Conservation (phyloP, 2,113 vertebrate genomes). For the Lonchura striata region DNA sequence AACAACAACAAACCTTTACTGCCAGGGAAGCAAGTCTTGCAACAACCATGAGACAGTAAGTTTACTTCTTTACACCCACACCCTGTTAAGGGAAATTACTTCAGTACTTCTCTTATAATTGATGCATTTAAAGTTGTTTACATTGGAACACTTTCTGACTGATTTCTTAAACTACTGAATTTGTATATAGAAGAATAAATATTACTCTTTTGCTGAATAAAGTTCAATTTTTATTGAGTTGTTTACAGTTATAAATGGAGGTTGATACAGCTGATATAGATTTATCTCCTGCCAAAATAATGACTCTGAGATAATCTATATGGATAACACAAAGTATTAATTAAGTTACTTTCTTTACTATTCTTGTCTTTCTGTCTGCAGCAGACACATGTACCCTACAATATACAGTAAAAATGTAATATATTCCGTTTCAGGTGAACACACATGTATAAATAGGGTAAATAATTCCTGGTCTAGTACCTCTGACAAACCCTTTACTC, state of each 20-base stretch:
- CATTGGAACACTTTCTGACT: slow-evolving; percentile 51
- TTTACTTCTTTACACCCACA: slow-evolving; percentile 61
- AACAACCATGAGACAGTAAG: slow-evolving; percentile 42
- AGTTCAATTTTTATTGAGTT: slow-evolving; percentile 29
- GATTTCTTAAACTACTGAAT: slow-evolving; percentile 22
- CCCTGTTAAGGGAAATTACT: slow-evolving; percentile 49
- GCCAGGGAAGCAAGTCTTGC: slow-evolving; percentile 48
- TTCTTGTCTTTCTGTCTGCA: neutral
- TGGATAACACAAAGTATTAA: neutral
- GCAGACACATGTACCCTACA: neutral
- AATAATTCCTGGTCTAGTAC: neutral
- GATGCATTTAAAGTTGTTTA: slow-evolving; percentile 60
- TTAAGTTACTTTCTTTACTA: neutral
- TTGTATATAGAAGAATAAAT: slow-evolving; percentile 7
- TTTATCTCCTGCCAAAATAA: neutral
- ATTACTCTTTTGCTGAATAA: neutral
- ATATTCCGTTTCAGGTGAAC: neutral
- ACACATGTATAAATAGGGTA: neutral
- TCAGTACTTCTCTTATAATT: slow-evolving; percentile 66
- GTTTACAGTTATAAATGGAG: neutral
- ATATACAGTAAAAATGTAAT: neutral
- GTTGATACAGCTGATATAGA: neutral
- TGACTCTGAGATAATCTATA: neutral
- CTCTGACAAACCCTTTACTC: neutral
- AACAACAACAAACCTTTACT: slow-evolving; percentile 60